Evolutionary conservation across 2,888 invertebrate genomes (phyloP), one percentile per base, ranked within the genome.

Genomic region (Hydraecia micacea): DNA sequence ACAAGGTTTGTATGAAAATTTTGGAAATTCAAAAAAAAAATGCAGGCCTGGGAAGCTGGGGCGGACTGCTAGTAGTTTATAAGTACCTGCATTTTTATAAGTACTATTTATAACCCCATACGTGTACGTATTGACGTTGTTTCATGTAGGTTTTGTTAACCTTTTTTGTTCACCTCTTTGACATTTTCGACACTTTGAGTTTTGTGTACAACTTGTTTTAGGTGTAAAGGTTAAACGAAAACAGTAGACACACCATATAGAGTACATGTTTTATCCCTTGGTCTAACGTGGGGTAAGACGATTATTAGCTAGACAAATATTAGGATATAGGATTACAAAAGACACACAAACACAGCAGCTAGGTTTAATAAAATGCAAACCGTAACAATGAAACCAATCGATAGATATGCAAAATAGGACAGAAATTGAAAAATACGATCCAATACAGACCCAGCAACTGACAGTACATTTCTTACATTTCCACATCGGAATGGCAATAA

Each of bases 401-500:
- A 28, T 36, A 32, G 36, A 63, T 36, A 68, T 73, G 63, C 21
- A 71, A 71, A 82, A 60, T n/a, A 81, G 68, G 1, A 73, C 11
- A 73, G 36, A n/a, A 75, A 83, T 66, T 72, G 70, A 36, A 79
- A 83, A 83, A 79, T 83, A 58, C 83, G 49, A 78, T 72, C 63
- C 71, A 83, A 82, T 79, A 74, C 58, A 79, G 36, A 42, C 11
- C 58, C 60, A 71, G 62, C 36, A 60, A 62, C 65, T 76, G 73
- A 65, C 71, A 78, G 58, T 25, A 49, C 63, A 81, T 81, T 80
- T 80, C 75, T 80, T 76, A 67, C 75, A 73, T 62, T 78, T 81
- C 60, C 73, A 68, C 71, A 71, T 68, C 66, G 73, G 70, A 75
- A 84, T 65, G 70, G 75, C 73, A 85, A 81, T 85, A 81, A 85